These are phyloP conservation scores for Drosophila elegans DNA, from an alignment of 1,140 invertebrate genomes.

Conservation along the genomic window DNA sequence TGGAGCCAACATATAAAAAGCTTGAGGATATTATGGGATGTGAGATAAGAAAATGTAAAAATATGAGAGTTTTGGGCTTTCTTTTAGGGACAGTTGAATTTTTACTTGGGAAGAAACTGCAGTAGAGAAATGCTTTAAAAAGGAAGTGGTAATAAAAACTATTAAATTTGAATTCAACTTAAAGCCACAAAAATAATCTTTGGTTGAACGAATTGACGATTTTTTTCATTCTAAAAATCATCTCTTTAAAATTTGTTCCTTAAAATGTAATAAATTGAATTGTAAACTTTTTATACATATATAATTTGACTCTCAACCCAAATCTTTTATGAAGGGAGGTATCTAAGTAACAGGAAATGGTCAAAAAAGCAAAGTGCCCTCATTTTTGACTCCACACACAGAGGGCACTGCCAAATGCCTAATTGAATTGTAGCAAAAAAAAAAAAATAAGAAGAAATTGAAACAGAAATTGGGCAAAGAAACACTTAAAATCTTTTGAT, in stretches of 20 bases:
- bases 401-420: conserved; percentile 44
- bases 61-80: conserved; percentile 19
- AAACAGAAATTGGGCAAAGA: conserved; percentile 26
- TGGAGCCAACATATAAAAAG: conserved; percentile 56
- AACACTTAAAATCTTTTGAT: conserved; percentile 63
- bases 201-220: too few relatives aligned
- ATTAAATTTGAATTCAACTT: too few relatives aligned
- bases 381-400: conserved; percentile 55
- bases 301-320: not conserved
- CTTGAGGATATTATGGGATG: conserved; percentile 23
- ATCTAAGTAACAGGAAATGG: conserved; percentile 41
- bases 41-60: conserved; percentile 31
- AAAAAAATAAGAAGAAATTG: conserved; percentile 43
- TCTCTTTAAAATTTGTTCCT: too few relatives aligned
- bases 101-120: not conserved
- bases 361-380: conserved; percentile 26
- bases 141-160: too few relatives aligned
- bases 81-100: not conserved
- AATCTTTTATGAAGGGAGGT: not conserved
- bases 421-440: conserved; percentile 74
- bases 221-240: too few relatives aligned
- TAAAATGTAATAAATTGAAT: conserved; percentile 19
- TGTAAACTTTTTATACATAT: conserved; percentile 1
- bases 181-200: too few relatives aligned
- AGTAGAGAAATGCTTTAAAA: not conserved